Evolutionary conservation across 2,888 invertebrate species (phyloP).

Genomic region (Platycnemis pennipes): DNA sequence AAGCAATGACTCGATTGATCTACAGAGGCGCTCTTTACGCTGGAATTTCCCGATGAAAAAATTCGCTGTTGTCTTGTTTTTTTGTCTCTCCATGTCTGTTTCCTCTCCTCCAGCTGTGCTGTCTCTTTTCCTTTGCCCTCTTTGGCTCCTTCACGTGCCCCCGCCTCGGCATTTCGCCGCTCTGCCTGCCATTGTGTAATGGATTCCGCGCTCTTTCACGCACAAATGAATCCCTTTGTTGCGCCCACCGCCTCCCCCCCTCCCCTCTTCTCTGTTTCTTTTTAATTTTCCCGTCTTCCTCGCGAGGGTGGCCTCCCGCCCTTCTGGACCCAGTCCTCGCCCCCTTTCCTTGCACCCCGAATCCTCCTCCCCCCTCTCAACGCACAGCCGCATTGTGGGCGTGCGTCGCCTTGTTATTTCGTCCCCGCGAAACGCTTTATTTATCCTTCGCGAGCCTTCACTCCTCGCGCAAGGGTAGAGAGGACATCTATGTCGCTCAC

Average conservation of each 20-base stretch:
- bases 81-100: neutral
- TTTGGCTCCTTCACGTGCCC: neutral
- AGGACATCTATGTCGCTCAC: neutral
- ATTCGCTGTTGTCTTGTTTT: neutral
- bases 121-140: neutral
- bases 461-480: neutral
- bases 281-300: neutral
- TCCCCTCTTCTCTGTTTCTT: neutral
- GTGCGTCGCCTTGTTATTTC: constrained; percentile 16
- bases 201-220: constrained; percentile 8
- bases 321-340: neutral
- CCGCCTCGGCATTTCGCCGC: neutral
- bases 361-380: neutral
- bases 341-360: neutral
- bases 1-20: too few relatives aligned
- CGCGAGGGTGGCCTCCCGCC: neutral
- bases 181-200: neutral
- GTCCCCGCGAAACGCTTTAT: neutral
- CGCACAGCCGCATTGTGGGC: neutral
- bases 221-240: constrained; percentile 36
- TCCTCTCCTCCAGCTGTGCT: neutral
- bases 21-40: neutral
- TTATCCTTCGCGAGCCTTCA: neutral
- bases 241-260: neutral
- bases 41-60: neutral